Conservation (phyloP, 2,113 vertebrate genomes). For the Cyprinodon brontotheroides region DNA sequence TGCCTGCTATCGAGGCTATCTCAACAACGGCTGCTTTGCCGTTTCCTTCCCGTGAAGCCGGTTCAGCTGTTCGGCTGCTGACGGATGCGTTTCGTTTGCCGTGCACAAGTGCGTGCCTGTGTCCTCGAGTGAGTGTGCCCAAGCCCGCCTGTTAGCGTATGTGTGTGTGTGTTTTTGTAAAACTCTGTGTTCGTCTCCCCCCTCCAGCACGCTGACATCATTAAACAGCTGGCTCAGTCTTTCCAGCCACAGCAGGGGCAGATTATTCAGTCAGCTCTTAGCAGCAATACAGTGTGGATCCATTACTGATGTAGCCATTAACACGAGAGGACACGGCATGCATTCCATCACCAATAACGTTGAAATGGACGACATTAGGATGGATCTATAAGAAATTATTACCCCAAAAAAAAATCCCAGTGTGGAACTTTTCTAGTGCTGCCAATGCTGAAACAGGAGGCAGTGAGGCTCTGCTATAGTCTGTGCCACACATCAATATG, state of each 20-base stretch:
- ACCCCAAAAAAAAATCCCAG: slow-evolving; percentile 43
- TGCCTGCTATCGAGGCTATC: slow-evolving; percentile 47
- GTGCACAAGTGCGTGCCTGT: slow-evolving; percentile 39
- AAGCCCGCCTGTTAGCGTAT: slow-evolving; percentile 33
- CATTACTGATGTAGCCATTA: slow-evolving; percentile 77
- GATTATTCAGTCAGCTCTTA: slow-evolving; percentile 79
- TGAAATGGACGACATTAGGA: slow-evolving; percentile 72
- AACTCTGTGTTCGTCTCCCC: slow-evolving; percentile 53
- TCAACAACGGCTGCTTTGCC: slow-evolving; percentile 57
- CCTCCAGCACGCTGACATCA: slow-evolving; percentile 78
- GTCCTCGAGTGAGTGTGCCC: slow-evolving; percentile 57
- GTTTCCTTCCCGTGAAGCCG: slow-evolving; percentile 72
- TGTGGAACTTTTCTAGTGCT: slow-evolving; percentile 38
- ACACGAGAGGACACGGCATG: slow-evolving; percentile 68
- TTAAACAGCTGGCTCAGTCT: slow-evolving; percentile 81
- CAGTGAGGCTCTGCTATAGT: slow-evolving; percentile 17
- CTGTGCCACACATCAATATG: slow-evolving; percentile 53
- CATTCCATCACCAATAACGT: slow-evolving; percentile 70
- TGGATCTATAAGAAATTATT: slow-evolving; percentile 73
- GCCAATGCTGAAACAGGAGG: slow-evolving; percentile 42
- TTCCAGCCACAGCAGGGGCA: slow-evolving; percentile 78
- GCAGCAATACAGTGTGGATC: slow-evolving; percentile 75
- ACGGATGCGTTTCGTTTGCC: slow-evolving; percentile 68
- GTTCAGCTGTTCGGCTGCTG: slow-evolving; percentile 75
- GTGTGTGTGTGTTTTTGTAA: slow-evolving; percentile 25